A percentile compares a stretch with the other conserved stretches of the same genome.
Conservation (phyloP, 64 coral and sea anemone species). For the Anthopleura sola region DNA sequence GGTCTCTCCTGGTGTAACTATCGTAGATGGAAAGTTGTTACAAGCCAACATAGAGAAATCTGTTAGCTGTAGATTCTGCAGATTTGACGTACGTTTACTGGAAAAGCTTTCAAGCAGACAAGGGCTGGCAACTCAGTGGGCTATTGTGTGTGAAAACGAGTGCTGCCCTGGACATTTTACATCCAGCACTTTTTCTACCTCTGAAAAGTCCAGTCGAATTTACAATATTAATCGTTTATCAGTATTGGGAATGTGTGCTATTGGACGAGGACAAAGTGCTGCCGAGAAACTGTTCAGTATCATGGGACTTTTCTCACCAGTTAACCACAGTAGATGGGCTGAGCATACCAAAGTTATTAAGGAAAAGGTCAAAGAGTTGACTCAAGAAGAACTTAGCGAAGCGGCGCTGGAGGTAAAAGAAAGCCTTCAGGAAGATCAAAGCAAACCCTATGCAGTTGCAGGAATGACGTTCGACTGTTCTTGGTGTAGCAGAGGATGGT, state of each 20-base stretch:
- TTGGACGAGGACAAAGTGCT: neutral
- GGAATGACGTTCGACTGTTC: neutral
- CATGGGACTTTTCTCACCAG: neutral
- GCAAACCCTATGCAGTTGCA: neutral
- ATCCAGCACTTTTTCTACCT: neutral
- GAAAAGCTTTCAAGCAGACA: neutral
- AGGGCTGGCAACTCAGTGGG: neutral
- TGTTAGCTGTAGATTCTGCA: neutral
- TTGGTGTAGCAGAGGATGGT: constrained; percentile 45
- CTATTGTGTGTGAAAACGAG: neutral
- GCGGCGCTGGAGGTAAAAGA: neutral
- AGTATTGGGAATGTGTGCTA: neutral
- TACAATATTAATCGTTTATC: neutral
- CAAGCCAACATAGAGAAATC: neutral
- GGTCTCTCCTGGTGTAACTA: neutral
- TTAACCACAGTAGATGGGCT: neutral
- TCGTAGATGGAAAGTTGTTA: neutral
- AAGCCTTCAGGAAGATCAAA: neutral
- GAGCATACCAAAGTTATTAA: constrained; percentile 3
- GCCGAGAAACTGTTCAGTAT: neutral
- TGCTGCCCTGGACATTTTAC: neutral
- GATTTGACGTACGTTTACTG: too few relatives aligned
- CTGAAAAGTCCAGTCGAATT: neutral
- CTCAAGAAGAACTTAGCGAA: neutral
- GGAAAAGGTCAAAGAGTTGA: neutral